A percentile compares a stretch with the other conserved stretches of the same genome.
Evolutionary conservation across 1,140 invertebrate species (phyloP).

Genomic region (Thaumatotibia leucotreta): DNA sequence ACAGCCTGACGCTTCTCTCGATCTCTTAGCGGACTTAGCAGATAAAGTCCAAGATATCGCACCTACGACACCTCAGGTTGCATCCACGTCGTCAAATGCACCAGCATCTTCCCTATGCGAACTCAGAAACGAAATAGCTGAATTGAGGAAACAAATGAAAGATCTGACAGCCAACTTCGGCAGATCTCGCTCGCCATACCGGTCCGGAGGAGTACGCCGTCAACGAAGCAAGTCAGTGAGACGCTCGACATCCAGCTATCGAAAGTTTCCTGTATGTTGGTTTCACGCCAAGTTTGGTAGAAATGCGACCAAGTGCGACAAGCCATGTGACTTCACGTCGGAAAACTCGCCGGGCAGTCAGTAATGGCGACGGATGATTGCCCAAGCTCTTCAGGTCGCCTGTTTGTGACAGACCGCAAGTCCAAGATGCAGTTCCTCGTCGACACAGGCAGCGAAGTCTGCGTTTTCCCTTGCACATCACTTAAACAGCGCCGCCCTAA

Average conservation of each 20-base stretch:
- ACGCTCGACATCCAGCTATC: slow-evolving; percentile 21
- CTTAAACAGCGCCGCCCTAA: too few species aligned
- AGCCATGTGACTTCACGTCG: slow-evolving; percentile 27
- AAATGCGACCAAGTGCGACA: slow-evolving; percentile 23
- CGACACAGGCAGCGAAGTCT: too few species aligned
- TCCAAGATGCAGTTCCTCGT: too few species aligned
- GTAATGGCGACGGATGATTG: slow-evolving; percentile 33
- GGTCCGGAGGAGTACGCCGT: background rate
- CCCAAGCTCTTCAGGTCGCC: slow-evolving; percentile 24
- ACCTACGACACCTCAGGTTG: background rate
- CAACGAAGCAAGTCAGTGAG: background rate
- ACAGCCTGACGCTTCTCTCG: background rate
- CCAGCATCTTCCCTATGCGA: background rate
- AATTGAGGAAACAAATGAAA: background rate
- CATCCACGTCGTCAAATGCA: background rate
- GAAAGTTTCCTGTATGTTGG: slow-evolving; percentile 25
- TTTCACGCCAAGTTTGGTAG: slow-evolving; percentile 29
- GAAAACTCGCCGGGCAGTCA: slow-evolving; percentile 25
- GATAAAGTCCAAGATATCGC: background rate
- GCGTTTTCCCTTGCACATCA: too few species aligned
- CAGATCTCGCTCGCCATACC: background rate
- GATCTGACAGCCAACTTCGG: background rate
- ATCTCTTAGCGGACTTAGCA: background rate
- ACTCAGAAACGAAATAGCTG: background rate
- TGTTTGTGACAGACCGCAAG: slow-evolving; percentile 27